Conservation (phyloP, 2,797 vertebrate genomes). For the Manis javanica region DNA sequence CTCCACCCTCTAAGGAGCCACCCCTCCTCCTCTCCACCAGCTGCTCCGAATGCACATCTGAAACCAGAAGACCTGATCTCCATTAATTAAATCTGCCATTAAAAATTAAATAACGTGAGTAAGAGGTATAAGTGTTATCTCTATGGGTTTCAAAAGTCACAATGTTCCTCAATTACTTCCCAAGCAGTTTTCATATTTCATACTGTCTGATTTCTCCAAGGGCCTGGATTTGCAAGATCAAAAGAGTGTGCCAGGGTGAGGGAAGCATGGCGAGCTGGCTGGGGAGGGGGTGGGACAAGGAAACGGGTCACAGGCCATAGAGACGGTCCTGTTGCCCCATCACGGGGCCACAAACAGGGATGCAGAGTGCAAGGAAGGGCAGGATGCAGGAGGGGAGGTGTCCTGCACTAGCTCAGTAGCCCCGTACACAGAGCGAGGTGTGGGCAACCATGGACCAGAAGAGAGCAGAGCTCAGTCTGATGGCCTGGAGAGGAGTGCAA, state of each 20-base stretch:
- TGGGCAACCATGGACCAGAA: background rate
- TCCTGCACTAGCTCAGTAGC: too few relatives aligned
- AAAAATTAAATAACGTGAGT: conserved; percentile 92
- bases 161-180: conserved; percentile 88
- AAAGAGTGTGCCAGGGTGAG: conserved; percentile 77
- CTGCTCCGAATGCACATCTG: conserved; percentile 79
- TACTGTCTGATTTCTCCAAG: conserved; percentile 89
- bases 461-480: background rate
- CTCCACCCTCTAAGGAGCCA: conserved; percentile 75
- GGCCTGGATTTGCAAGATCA: conserved; percentile 85
- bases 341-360: background rate
- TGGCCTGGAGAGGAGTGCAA: background rate
- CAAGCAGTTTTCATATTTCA: conserved; percentile 92
- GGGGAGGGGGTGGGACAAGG: conserved; percentile 64
- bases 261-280: background rate
- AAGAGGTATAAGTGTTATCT: conserved; percentile 90
- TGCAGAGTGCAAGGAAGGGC: background rate
- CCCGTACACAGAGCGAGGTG: fast-evolving
- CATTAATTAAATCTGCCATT: conserved; percentile 91
- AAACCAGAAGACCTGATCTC: conserved; percentile 85
- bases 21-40: conserved; percentile 72
- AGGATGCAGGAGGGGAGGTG: too few relatives aligned
- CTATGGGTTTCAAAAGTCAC: conserved; percentile 87
- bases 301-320: conserved; percentile 75
- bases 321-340: conserved; percentile 60